Evolutionary conservation across 2,888 invertebrate species (phyloP).

Genomic region (Spilarctia lutea): DNA sequence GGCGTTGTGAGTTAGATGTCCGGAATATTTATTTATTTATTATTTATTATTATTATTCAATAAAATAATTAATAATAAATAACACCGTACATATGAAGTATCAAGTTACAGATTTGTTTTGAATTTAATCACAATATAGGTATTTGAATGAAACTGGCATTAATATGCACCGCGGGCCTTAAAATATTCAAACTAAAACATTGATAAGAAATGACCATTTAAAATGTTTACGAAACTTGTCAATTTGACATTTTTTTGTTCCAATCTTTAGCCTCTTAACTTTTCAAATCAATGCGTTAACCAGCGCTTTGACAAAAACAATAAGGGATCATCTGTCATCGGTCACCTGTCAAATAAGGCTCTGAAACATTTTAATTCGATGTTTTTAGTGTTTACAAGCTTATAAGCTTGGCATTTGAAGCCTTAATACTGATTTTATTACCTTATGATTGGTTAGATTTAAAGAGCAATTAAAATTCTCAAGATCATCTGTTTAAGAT

Average conservation of each 20-base stretch:
- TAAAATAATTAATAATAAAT: too few relatives aligned
- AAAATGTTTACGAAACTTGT: conserved; percentile 17
- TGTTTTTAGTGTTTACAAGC: conserved; percentile 54
- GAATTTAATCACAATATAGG: too few relatives aligned
- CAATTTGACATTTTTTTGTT: conserved; percentile 42
- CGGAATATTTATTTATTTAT: too few relatives aligned
- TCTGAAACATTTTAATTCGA: conserved; percentile 69
- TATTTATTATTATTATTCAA: too few relatives aligned
- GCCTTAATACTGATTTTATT: conserved; percentile 55
- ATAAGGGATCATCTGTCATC: conserved; percentile 65
- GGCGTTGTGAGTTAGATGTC: too few relatives aligned
- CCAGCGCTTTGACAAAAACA: conserved; percentile 48
- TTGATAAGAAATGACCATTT: neutral
- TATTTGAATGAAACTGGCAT: neutral
- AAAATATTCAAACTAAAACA: neutral
- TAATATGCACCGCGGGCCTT: neutral
- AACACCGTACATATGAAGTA: neutral
- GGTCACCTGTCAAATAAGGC: conserved; percentile 69
- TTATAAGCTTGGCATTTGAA: conserved; percentile 49
- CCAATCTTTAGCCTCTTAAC: conserved; percentile 8
- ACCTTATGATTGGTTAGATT: conserved; percentile 56
- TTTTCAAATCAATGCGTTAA: conserved; percentile 48
- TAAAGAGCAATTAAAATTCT: conserved; percentile 51
- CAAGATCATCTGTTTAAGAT: conserved; percentile 51
- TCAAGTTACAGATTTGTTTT: neutral